These are phyloP conservation scores for Magallana angulata DNA, from an alignment of 1,140 invertebrate species.

Conservation along the genomic window DNA sequence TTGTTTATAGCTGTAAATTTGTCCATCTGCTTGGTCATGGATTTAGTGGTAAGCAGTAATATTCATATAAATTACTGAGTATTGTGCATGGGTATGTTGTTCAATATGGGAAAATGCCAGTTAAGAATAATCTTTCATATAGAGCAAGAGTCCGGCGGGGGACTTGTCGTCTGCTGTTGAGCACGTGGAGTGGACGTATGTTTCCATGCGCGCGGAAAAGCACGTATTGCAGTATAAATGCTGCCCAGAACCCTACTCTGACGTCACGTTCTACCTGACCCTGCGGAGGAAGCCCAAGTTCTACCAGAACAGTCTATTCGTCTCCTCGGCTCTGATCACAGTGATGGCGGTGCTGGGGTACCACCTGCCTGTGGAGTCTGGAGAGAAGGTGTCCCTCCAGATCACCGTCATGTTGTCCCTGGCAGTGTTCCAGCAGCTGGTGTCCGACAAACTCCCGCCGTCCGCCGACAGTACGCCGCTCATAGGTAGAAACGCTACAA, in stretches of 20 bases:
- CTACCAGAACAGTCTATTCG: slow-evolving; percentile 70
- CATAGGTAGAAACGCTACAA: slow-evolving; percentile 75
- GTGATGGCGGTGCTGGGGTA: slow-evolving; percentile 98
- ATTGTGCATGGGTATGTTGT: too few species aligned
- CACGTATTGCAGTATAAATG: slow-evolving; percentile 82
- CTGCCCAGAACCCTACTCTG: slow-evolving; percentile 59
- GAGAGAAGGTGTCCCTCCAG: slow-evolving; percentile 98
- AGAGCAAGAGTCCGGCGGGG: slow-evolving; percentile 82
- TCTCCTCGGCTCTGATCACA: slow-evolving; percentile 70
- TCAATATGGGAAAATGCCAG: too few species aligned
- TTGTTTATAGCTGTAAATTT: too few species aligned
- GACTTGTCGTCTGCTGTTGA: slow-evolving; percentile 76
- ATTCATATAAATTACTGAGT: too few species aligned
- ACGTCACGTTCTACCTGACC: slow-evolving; percentile 62
- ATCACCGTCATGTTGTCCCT: slow-evolving; percentile 83
- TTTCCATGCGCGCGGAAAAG: slow-evolving; percentile 80
- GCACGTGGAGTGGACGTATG: slow-evolving; percentile 63
- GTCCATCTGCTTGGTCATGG: too few species aligned
- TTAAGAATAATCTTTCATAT: slow-evolving; percentile 50
- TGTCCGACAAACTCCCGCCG: slow-evolving; percentile 95
- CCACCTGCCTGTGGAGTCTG: slow-evolving; percentile 97
- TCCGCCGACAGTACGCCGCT: slow-evolving; percentile 90
- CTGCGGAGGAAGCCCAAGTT: slow-evolving; percentile 65
- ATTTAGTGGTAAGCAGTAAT: too few species aligned
- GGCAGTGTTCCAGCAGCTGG: slow-evolving; percentile 82